Conservation (phyloP, 2,888 invertebrate species). For the Hypselothyrea guttata region DNA sequence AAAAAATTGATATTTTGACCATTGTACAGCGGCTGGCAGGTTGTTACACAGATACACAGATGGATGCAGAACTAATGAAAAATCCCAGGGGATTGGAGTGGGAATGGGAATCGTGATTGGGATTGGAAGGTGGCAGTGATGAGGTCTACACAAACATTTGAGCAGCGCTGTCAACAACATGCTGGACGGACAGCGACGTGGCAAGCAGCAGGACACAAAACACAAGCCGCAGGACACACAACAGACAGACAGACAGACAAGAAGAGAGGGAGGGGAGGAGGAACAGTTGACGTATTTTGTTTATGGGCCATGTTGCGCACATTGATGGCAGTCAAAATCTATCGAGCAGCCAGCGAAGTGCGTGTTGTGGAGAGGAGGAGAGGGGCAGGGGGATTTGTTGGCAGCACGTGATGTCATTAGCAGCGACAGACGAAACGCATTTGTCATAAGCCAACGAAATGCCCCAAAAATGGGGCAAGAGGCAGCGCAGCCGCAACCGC, state of each 20-base stretch:
- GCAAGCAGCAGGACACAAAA: slow-evolving; percentile 24
- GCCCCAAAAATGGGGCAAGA: slow-evolving; percentile 28
- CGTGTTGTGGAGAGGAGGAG: not conserved
- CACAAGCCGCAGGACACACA: slow-evolving; percentile 30
- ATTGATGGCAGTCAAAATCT: slow-evolving; percentile 67
- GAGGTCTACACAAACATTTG: slow-evolving; percentile 63
- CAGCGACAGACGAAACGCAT: slow-evolving; percentile 55
- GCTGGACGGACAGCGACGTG: slow-evolving; percentile 15
- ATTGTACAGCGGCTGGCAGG: no score
- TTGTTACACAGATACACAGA: slow-evolving; percentile 1
- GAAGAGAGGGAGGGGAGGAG: not conserved
- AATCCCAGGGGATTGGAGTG: slow-evolving; percentile 54
- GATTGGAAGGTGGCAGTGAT: slow-evolving; percentile 28
- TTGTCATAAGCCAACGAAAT: slow-evolving; percentile 62
- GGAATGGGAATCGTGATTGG: no score
- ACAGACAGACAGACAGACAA: slow-evolving; percentile 10
- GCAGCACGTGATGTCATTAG: slow-evolving; percentile 75
- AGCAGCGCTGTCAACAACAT: slow-evolving; percentile 65
- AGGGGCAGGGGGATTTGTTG: slow-evolving; percentile 15
- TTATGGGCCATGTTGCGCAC: slow-evolving; percentile 60
- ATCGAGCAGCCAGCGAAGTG: slow-evolving; percentile 18
- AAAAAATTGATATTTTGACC: no score
- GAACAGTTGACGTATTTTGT: slow-evolving; percentile 68
- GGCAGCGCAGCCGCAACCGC: slow-evolving; percentile 56
- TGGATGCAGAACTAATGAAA: slow-evolving; percentile 49